Evolutionary conservation across 2,797 vertebrate species (phyloP).

Genomic region (Melanotaenia nigrans): DNA sequence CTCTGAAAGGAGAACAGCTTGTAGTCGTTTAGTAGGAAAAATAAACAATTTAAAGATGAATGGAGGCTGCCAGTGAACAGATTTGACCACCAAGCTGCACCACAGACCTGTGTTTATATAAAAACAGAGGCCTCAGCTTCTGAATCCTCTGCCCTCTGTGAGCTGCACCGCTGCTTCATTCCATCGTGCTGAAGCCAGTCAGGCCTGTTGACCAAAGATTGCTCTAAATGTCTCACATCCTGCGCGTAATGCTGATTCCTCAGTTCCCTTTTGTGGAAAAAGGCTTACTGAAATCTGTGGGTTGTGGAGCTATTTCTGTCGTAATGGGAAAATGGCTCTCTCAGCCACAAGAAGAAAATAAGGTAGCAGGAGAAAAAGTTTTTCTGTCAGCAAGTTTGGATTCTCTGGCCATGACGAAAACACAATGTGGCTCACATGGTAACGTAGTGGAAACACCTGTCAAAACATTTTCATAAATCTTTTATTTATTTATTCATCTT

Average conservation of each 20-base stretch:
- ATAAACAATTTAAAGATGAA: not conserved
- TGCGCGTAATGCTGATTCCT: conserved; percentile 50
- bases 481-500: conserved; percentile 51
- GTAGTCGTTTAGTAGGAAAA: not conserved
- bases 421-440: conserved; percentile 46
- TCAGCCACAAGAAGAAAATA: conserved; percentile 57
- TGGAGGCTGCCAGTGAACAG: conserved; percentile 36
- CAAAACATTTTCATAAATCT: conserved; percentile 64
- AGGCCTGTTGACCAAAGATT: conserved; percentile 57
- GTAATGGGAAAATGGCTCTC: conserved; percentile 61
- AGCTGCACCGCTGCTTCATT: conserved; percentile 47
- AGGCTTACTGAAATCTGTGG: conserved; percentile 39
- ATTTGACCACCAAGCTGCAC: conserved; percentile 44
- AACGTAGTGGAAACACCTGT: conserved; percentile 71
- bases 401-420: conserved; percentile 56
- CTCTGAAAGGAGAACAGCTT: conserved; percentile 25
- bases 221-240: conserved; percentile 61
- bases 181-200: conserved; percentile 53
- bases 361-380: conserved; percentile 33
- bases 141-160: conserved; percentile 41
- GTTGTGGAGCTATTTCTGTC: conserved; percentile 48
- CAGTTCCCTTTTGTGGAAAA: conserved; percentile 60
- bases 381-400: conserved; percentile 46
- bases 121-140: conserved; percentile 52
- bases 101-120: conserved; percentile 43